Base-by-base conservation (phyloP, 2,888 invertebrate genomes). In the Calephelis perditalis region DNA sequence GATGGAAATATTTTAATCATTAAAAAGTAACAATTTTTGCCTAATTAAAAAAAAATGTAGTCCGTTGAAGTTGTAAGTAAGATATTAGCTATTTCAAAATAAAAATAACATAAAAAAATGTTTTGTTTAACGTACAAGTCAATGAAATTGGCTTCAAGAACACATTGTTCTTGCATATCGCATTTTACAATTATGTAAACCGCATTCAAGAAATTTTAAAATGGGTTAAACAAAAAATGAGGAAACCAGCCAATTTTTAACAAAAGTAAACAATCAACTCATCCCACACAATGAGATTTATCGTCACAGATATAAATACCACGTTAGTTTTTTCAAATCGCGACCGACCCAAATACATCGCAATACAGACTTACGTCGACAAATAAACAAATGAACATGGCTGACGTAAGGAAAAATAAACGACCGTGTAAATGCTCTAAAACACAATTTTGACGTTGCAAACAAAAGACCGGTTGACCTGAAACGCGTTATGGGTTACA, bases 251-350 rank as follows among this genome's bases (percentile, higher is more conserved):
- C 61, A 57, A 62, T 74, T 75, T 75, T 75, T 75, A 10, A 35
- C 15, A 76, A 78, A 75, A 77, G 75, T 79, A 82, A 83, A 82
- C 79, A 80, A 64, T 70, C 68, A 68, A 60, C 63, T 60, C 78
- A 70, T 69, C 86, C 84, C 84, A 86, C 86, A 86, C 86, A 84
- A 84, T 80, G 73, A 79, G 81, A 86, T 85, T 84, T 83, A 85
- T 82, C 76, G 74, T 81, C 80, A 75, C 71, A 76, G 79, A 82
- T 81, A 82, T 82, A 86, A 86, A 85, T 85, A 85, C 83, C 82
- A 64, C 82, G 77, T 74, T 68, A 75, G 73, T 77, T 79, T 75
- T 78, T 79, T 77, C 69, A 75, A 79, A 75, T 78, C 80, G 73
- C 71, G 71, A 73, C 70, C 73, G 73, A 65, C 70, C 71, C 71